Conservation (phyloP, 2,797 vertebrate genomes). For the Argya squamiceps region DNA sequence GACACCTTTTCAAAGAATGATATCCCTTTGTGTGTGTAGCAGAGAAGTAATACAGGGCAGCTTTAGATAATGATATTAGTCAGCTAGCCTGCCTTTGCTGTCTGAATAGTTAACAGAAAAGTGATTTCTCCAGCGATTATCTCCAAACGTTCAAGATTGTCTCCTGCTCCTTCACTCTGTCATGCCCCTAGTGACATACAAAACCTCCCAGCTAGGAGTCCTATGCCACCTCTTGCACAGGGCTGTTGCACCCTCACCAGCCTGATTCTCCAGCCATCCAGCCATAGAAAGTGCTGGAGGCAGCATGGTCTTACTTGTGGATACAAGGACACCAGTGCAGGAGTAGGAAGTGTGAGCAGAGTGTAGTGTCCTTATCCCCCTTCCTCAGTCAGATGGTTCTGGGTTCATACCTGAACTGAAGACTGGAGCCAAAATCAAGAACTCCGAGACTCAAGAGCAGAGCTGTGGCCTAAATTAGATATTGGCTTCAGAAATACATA, state of each 20-base stretch:
- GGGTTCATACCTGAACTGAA: not conserved
- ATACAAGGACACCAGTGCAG: too few species aligned
- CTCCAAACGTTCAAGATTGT: not conserved
- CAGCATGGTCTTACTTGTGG: not conserved
- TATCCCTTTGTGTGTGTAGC: not conserved
- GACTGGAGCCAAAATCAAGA: not conserved
- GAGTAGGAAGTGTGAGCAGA: not conserved
- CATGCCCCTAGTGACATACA: fast-evolving
- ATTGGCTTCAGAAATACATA: not conserved
- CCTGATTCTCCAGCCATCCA: not conserved
- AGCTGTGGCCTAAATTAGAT: not conserved
- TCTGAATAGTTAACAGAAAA: not conserved
- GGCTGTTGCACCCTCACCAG: not conserved
- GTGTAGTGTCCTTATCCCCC: not conserved
- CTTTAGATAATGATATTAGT: not conserved
- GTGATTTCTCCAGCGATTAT: not conserved
- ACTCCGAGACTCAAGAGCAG: not conserved
- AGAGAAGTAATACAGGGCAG: not conserved
- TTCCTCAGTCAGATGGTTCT: not conserved
- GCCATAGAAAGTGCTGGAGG: not conserved
- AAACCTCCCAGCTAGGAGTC: not conserved
- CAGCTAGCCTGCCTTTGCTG: not conserved
- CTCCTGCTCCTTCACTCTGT: not conserved
- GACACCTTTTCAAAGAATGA: not conserved
- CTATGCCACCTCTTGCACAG: not conserved